These are phyloP conservation scores for Poeciliopsis paucimaculata DNA, from an alignment of 2,797 vertebrate species.

Conservation along the genomic window DNA sequence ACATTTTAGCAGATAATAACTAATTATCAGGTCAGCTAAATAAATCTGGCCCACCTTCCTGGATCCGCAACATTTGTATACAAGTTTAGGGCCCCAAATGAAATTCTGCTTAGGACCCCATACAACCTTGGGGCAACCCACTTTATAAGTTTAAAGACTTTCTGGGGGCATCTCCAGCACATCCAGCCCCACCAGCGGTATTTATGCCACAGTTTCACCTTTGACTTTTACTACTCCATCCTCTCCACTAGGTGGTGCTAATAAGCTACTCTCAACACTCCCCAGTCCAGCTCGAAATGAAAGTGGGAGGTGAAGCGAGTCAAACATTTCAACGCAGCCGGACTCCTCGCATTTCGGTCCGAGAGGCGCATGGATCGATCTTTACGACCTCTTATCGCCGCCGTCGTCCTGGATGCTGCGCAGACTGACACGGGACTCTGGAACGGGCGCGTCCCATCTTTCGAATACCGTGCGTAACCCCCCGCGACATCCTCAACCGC, in stretches of 20 bases:
- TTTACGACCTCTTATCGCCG: conserved; percentile 37
- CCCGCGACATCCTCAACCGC: background rate
- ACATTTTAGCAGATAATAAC: background rate
- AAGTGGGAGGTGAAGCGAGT: conserved; percentile 70
- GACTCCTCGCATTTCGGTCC: conserved; percentile 71
- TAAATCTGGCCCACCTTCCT: background rate
- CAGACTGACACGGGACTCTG: conserved; percentile 26
- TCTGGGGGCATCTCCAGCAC: background rate
- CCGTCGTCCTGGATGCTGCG: conserved; percentile 64
- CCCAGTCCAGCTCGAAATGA: conserved; percentile 13
- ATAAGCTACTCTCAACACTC: background rate
- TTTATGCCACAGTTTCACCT: background rate
- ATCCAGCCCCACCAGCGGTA: background rate
- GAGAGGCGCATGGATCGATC: conserved; percentile 67
- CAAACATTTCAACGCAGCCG: conserved; percentile 43
- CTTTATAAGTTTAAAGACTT: background rate
- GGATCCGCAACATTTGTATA: background rate
- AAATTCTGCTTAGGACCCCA: background rate
- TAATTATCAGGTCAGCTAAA: background rate
- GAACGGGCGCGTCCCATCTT: conserved; percentile 33
- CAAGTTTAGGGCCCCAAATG: background rate
- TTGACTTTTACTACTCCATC: background rate
- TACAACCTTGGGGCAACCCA: background rate
- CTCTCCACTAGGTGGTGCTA: conserved; percentile 45
- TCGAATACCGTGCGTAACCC: background rate